These are phyloP conservation scores for Erebia palarica DNA, from an alignment of 2,888 invertebrate species.

Conservation along the genomic window DNA sequence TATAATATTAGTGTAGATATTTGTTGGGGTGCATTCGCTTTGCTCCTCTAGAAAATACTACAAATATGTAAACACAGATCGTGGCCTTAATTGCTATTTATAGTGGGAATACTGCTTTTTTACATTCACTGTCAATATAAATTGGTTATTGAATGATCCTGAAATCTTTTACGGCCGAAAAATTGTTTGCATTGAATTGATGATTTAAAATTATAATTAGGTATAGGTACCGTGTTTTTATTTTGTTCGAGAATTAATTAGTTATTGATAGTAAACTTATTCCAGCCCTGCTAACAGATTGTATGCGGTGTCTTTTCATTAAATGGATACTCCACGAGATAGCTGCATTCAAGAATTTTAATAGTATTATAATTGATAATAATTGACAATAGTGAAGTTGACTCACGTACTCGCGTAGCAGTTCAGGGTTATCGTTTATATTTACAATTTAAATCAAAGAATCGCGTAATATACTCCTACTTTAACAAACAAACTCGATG, in stretches of 20 bases:
- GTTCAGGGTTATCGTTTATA: conserved; percentile 17
- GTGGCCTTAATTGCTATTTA: background rate
- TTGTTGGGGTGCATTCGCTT: too few species aligned
- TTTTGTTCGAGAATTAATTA: too few species aligned
- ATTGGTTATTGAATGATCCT: too few species aligned
- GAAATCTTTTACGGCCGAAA: too few species aligned
- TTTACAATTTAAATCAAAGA: conserved; percentile 11
- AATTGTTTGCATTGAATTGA: too few species aligned
- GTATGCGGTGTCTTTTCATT: background rate
- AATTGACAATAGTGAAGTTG: background rate
- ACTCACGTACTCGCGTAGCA: conserved; percentile 4
- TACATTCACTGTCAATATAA: too few species aligned
- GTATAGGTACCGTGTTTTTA: too few species aligned
- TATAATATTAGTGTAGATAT: too few species aligned
- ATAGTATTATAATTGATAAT: conserved; percentile 4
- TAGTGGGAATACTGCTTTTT: background rate
- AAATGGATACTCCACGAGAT: background rate
- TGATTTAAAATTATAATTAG: too few species aligned
- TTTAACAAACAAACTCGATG: background rate
- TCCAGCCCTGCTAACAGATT: background rate
- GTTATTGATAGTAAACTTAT: background rate
- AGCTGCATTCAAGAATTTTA: conserved; percentile 13
- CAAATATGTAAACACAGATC: background rate
- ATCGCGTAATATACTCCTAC: conserved; percentile 1
- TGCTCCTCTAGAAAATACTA: too few species aligned